phyloP scores from a whole-genome alignment of 64 coral and sea anemone genomes.

The Acropora yongei region DNA sequence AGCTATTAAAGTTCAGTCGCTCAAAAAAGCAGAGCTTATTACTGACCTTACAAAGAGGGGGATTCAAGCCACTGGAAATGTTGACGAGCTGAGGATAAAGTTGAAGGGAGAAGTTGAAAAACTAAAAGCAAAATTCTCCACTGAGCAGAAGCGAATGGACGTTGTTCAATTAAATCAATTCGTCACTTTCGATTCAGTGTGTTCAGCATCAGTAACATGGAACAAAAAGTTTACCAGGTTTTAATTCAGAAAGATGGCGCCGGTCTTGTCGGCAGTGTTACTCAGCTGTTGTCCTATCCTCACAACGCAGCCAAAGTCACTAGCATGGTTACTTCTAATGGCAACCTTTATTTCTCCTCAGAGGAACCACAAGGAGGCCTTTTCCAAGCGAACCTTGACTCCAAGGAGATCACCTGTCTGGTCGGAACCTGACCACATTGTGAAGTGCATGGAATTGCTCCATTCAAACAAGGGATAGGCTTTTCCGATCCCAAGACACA shows the following conservation, averaged over 20 bases:
- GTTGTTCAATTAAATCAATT: background rate
- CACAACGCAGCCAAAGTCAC: background rate
- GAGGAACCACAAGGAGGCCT: conserved; percentile 8
- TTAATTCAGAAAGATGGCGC: background rate
- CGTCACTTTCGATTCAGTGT: background rate
- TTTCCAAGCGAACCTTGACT: background rate
- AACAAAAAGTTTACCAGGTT: background rate
- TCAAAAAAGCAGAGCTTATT: conserved; percentile 70
- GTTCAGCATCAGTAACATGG: background rate
- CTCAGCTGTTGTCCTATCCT: background rate
- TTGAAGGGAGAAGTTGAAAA: background rate
- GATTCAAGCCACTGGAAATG: background rate
- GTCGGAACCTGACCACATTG: conserved; percentile 1
- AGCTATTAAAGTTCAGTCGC: conserved; percentile 60
- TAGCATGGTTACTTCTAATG: background rate
- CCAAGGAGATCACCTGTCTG: background rate
- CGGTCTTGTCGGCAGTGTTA: background rate
- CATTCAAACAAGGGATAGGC: conserved; percentile 65
- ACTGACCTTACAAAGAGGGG: conserved; percentile 27
- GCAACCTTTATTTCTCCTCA: background rate
- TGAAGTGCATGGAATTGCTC: conserved; percentile 65
- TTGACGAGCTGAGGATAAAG: background rate
- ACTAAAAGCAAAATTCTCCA: background rate
- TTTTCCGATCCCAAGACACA: conserved; percentile 64
- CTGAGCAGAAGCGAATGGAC: background rate